phyloP scores from a whole-genome alignment of 1,140 invertebrate genomes.

The Dolichoris vasculosae region DNA sequence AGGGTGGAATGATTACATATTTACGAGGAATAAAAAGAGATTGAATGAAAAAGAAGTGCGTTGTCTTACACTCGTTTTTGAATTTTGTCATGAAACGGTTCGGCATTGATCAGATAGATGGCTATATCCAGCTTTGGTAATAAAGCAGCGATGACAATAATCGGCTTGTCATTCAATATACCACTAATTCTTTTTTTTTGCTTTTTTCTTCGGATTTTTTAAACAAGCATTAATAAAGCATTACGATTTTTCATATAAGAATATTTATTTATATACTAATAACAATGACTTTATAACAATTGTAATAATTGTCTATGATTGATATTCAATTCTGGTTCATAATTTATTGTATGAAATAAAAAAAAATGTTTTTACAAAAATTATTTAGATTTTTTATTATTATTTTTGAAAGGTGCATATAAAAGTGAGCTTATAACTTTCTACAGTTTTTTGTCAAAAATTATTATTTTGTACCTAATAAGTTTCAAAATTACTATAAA shows the following conservation, averaged over 20 bases:
- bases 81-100: background rate
- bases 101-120: background rate
- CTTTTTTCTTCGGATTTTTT: background rate
- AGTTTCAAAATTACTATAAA: background rate
- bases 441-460: background rate
- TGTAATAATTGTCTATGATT: conserved; percentile 39
- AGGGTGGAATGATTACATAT: background rate
- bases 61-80: background rate
- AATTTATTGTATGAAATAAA: background rate
- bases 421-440: background rate
- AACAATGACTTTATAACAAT: background rate
- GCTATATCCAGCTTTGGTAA: conserved; percentile 4
- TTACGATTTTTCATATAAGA: background rate
- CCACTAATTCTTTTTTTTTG: background rate
- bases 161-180: background rate
- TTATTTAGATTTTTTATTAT: background rate
- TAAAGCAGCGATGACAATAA: background rate
- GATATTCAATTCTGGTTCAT: background rate
- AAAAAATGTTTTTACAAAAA: background rate
- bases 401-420: background rate
- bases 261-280: background rate
- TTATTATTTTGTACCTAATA: background rate
- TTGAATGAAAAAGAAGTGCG: background rate
- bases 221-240: background rate
- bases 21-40: background rate